A percentile compares a stretch with the other conserved stretches of the same genome.
Conservation (phyloP, 2,113 vertebrate genomes). For the Bubalus kerabau region DNA sequence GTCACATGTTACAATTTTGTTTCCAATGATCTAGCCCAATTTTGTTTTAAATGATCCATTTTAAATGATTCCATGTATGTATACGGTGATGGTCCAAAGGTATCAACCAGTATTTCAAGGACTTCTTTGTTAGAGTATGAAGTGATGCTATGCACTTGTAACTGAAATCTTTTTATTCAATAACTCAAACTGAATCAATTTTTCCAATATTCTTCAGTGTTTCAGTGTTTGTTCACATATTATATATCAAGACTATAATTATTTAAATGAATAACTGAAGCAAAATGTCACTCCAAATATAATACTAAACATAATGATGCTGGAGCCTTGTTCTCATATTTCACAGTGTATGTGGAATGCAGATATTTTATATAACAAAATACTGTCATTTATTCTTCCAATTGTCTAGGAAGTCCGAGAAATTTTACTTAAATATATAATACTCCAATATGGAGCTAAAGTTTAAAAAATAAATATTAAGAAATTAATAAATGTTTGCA, state of each 20-base stretch:
- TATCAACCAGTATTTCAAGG: background rate
- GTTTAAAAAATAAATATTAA: background rate
- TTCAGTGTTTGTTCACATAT: background rate
- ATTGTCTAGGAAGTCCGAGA: background rate
- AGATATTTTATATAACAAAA: background rate
- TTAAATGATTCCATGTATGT: background rate
- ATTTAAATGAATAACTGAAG: background rate
- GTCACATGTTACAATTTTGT: background rate
- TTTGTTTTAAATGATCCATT: too few species aligned
- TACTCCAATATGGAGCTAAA: background rate
- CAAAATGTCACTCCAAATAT: background rate
- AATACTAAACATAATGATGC: background rate
- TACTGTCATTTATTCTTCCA: background rate
- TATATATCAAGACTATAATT: background rate
- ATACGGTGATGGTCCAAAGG: background rate
- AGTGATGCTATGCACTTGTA: background rate
- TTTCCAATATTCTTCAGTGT: background rate
- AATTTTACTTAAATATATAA: background rate
- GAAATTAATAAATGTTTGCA: background rate
- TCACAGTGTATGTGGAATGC: background rate
- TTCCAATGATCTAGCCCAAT: background rate
- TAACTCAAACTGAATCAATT: background rate
- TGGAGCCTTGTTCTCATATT: background rate
- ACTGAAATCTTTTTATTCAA: background rate
- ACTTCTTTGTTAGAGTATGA: background rate